These are phyloP conservation scores for Drosophila formosana DNA, from an alignment of 2,888 invertebrate genomes.

Conservation along the genomic window DNA sequence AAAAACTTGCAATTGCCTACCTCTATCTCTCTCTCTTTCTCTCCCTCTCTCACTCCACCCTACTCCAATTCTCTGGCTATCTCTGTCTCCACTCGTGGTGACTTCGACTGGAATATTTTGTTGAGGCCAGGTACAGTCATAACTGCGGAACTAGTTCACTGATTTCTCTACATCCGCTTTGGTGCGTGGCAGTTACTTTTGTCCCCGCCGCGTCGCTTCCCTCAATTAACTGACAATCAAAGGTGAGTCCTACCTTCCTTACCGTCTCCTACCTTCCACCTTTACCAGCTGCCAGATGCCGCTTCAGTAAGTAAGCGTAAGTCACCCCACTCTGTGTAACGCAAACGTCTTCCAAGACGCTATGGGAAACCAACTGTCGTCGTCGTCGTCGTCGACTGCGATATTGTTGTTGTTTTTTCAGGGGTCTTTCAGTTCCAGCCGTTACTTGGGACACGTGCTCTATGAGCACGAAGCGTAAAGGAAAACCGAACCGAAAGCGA, in stretches of 20 bases:
- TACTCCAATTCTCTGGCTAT: not conserved
- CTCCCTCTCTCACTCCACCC: not conserved
- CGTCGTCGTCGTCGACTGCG: constrained; percentile 13
- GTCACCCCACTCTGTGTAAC: constrained; percentile 54
- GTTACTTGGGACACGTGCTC: constrained; percentile 69
- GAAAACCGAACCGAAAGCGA: constrained; percentile 43
- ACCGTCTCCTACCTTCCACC: not conserved
- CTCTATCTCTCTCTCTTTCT: not conserved
- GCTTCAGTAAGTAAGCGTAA: constrained; percentile 64
- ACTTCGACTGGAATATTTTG: constrained; percentile 6
- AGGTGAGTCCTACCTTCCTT: constrained; percentile 44
- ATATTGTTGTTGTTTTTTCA: no score
- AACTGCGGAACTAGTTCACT: constrained; percentile 24
- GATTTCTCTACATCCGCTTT: constrained; percentile 59
- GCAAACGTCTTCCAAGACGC: constrained; percentile 72
- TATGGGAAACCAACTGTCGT: constrained; percentile 77
- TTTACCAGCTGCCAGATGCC: constrained; percentile 67
- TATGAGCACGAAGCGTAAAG: constrained; percentile 66
- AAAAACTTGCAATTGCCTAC: constrained; percentile 22
- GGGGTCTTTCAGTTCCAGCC: constrained; percentile 40
- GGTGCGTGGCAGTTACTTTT: constrained; percentile 66
- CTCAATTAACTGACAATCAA: constrained; percentile 72
- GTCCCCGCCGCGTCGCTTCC: constrained; percentile 28
- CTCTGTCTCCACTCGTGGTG: not conserved
- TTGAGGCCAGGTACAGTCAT: constrained; percentile 43